Conservation (phyloP, 2,797 vertebrate species). For the Coluber constrictor region DNA sequence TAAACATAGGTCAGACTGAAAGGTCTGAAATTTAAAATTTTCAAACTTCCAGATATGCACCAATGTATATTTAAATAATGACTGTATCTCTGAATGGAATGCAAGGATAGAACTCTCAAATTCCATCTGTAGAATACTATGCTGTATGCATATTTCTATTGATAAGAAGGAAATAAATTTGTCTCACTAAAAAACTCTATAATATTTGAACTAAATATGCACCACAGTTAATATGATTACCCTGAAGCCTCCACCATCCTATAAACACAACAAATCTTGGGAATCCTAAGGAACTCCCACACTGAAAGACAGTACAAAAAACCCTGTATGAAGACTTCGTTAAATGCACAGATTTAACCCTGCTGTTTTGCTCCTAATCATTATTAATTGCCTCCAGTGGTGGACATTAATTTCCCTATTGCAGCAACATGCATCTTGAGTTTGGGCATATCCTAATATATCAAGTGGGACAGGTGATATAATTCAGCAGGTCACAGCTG, state of each 20-base stretch:
- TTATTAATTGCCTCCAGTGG: constrained; percentile 82
- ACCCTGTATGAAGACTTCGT: constrained; percentile 77
- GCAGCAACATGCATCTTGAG: constrained; percentile 79
- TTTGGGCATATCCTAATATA: constrained; percentile 82
- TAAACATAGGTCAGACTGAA: not conserved
- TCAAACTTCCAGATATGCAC: not conserved
- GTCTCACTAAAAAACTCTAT: constrained; percentile 63
- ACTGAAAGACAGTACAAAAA: constrained; percentile 69
- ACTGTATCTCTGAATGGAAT: not conserved
- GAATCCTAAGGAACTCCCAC: constrained; percentile 50
- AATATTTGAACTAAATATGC: constrained; percentile 67
- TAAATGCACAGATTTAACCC: constrained; percentile 80
- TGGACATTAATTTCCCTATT: constrained; percentile 83
- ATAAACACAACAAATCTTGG: constrained; percentile 59
- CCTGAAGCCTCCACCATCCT: constrained; percentile 30
- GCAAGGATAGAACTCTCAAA: not conserved
- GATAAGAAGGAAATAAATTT: constrained; percentile 66
- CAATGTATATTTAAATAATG: not conserved
- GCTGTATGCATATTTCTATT: not conserved
- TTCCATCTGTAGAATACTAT: not conserved
- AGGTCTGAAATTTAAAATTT: not conserved
- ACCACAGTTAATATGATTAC: constrained; percentile 66
- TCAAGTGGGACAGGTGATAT: constrained; percentile 83
- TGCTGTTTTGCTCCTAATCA: constrained; percentile 78
- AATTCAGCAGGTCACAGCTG: constrained; percentile 83